These are phyloP conservation scores for Esox niger DNA, from an alignment of 2,113 vertebrate species.

Conservation along the genomic window DNA sequence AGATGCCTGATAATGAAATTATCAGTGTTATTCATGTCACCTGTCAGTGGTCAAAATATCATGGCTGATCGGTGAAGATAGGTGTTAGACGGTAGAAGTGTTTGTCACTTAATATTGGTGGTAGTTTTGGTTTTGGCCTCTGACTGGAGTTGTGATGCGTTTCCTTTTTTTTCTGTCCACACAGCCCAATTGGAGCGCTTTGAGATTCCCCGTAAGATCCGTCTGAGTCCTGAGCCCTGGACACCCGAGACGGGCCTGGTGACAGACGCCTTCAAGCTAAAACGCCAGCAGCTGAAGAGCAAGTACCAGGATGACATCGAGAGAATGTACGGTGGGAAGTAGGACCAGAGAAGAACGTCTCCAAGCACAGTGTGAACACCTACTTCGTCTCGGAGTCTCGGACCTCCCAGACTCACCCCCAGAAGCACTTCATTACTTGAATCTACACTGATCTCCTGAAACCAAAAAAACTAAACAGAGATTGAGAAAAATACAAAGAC, in stretches of 20 bases:
- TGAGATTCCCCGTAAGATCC: conserved; percentile 90
- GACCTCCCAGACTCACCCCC: conserved; percentile 57
- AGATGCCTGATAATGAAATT: no score
- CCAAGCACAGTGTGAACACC: conserved; percentile 18
- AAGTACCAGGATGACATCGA: conserved; percentile 89
- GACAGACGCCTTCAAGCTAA: conserved; percentile 96
- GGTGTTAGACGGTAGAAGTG: background rate
- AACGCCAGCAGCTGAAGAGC: conserved; percentile 88
- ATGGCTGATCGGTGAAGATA: no score
- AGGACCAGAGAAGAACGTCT: conserved; percentile 46
- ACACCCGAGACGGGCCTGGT: conserved; percentile 94
- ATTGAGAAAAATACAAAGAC: background rate
- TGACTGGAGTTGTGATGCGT: background rate
- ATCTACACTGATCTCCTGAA: conserved; percentile 67
- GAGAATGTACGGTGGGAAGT: conserved; percentile 85
- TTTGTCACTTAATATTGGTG: background rate
- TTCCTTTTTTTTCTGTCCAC: conserved; percentile 17
- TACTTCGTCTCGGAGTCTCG: conserved; percentile 12
- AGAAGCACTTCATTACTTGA: conserved; percentile 75
- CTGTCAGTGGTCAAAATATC: no score
- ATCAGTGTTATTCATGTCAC: no score
- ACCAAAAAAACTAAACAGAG: conserved; percentile 44
- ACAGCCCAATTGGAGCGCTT: conserved; percentile 90
- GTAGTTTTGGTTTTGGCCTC: background rate
- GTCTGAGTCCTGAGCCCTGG: conserved; percentile 89